These are phyloP conservation scores for Leontocebus nigricollis DNA, from an alignment of 2,797 vertebrate species.

Conservation along the genomic window DNA sequence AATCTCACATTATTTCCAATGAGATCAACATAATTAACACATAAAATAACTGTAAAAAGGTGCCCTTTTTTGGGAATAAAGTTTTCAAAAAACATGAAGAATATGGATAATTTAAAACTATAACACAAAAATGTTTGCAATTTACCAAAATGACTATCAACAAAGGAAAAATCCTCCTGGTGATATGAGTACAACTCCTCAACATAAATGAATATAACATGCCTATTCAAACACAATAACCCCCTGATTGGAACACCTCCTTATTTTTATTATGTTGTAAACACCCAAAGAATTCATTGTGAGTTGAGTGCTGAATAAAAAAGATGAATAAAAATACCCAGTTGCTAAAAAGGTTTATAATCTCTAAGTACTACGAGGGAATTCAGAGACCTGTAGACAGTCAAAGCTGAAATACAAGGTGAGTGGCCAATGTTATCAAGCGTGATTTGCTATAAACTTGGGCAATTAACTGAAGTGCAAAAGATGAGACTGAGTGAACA, in stretches of 20 bases:
- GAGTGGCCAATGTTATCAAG: neutral
- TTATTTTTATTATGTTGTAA: constrained; percentile 50
- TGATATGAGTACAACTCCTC: constrained; percentile 9
- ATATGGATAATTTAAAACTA: constrained; percentile 38
- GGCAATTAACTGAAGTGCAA: neutral
- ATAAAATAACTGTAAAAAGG: constrained; percentile 24
- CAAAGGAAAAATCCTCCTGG: constrained; percentile 1
- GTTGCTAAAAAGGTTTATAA: constrained; percentile 29
- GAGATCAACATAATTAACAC: neutral
- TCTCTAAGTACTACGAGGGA: neutral
- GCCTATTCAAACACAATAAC: constrained; percentile 59
- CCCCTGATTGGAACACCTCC: constrained; percentile 38
- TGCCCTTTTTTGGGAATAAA: constrained; percentile 22
- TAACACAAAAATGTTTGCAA: constrained; percentile 39
- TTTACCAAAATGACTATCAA: constrained; percentile 51
- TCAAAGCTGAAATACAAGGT: neutral
- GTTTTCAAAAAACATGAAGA: constrained; percentile 54
- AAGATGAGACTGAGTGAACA: neutral
- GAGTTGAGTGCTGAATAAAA: constrained; percentile 28
- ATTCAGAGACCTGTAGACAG: neutral
- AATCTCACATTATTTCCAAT: constrained; percentile 8
- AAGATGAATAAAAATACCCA: constrained; percentile 47
- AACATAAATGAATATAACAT: constrained; percentile 47
- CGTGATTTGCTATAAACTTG: constrained; percentile 1
- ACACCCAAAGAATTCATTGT: constrained; percentile 36